Evolutionary conservation across 2,113 vertebrate genomes (phyloP).

Genomic region (Cyphotilapia sp.): DNA sequence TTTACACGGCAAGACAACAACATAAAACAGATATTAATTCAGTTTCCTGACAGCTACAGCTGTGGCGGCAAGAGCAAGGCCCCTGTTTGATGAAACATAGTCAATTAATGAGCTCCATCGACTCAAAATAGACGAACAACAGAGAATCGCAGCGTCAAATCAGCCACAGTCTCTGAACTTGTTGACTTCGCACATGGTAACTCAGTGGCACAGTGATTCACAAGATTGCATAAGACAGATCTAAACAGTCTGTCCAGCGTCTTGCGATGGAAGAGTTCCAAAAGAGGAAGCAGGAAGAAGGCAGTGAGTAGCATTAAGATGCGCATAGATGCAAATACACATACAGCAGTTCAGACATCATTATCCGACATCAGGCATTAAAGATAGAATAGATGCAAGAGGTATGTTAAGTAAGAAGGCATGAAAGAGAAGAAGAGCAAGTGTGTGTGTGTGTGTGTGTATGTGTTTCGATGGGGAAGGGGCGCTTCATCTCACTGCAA

Average conservation of each 20-base stretch:
- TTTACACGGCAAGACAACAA: conserved; percentile 1
- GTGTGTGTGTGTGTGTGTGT: not conserved
- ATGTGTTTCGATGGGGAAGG: not conserved
- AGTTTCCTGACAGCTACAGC: not conserved
- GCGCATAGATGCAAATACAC: not conserved
- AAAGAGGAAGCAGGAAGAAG: conserved; percentile 24
- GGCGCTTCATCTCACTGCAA: not conserved
- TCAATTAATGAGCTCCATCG: conserved; percentile 31
- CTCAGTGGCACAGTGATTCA: not conserved
- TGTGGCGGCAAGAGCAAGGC: conserved; percentile 7
- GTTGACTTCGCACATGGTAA: conserved; percentile 29
- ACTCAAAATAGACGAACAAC: conserved; percentile 14
- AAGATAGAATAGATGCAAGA: conserved; percentile 6
- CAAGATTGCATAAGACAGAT: conserved; percentile 19
- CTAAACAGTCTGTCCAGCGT: conserved; percentile 16
- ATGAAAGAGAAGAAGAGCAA: not conserved
- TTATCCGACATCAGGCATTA: conserved; percentile 35
- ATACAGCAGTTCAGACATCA: conserved; percentile 27
- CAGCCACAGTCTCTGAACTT: conserved; percentile 24
- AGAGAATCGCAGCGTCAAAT: conserved; percentile 11
- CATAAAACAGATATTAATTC: conserved; percentile 4
- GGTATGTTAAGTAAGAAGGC: conserved; percentile 21
- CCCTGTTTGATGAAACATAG: conserved; percentile 16
- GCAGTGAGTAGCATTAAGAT: not conserved
- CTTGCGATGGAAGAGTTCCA: not conserved